A percentile compares a stretch with the other conserved stretches of the same genome.
Conservation (phyloP, 1,140 invertebrate genomes). For the Coenobita brevimanus region DNA sequence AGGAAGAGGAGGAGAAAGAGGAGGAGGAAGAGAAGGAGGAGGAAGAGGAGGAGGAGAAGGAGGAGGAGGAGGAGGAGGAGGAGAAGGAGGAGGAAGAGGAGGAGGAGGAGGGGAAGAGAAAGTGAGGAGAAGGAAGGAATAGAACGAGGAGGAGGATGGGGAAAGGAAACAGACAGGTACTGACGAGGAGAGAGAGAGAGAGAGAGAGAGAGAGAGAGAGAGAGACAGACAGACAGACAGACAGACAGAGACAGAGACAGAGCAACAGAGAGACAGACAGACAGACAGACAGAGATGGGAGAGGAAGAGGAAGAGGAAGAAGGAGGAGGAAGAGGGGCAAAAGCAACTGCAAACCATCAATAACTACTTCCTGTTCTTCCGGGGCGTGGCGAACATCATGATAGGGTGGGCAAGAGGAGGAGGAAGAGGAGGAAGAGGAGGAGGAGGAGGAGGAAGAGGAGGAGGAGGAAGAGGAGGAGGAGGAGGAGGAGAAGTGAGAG, state of each 20-base stretch:
- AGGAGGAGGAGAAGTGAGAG: neutral
- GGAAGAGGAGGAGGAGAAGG: neutral
- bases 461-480: neutral
- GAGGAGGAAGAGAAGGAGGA: neutral
- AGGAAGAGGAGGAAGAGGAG: too few species aligned
- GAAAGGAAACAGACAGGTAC: too few species aligned
- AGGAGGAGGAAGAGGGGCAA: neutral
- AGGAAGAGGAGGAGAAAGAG: neutral
- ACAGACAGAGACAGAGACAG: too few species aligned
- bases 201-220: neutral
- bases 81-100: neutral
- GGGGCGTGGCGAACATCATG: neutral
- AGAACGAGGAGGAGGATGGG: too few species aligned
- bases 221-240: neutral
- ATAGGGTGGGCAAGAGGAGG: neutral
- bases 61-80: neutral
- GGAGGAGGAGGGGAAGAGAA: neutral
- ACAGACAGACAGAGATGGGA: neutral
- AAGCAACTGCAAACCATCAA: neutral
- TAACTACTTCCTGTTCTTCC: too few species aligned
- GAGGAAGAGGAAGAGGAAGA: neutral
- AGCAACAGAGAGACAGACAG: neutral
- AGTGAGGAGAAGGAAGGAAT: too few species aligned
- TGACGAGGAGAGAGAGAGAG: neutral
- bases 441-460: neutral